phyloP scores from a whole-genome alignment of 2,113 vertebrate genomes.

The Rallus limicola region DNA sequence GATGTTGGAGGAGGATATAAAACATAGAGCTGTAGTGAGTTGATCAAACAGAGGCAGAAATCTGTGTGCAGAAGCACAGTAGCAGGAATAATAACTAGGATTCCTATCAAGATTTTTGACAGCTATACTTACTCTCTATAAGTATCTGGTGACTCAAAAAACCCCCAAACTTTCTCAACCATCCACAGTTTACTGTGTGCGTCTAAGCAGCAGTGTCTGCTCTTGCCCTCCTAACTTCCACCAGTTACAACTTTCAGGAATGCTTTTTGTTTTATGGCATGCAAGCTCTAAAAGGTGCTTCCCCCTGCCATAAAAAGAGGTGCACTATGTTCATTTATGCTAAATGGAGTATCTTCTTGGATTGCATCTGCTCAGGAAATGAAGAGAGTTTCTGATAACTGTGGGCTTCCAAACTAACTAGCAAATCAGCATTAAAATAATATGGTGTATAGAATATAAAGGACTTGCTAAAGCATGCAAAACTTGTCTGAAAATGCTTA shows the following conservation, averaged over 20 bases:
- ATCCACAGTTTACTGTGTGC: not conserved
- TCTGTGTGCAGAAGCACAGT: not conserved
- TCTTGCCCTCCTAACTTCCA: not conserved
- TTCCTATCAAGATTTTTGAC: not conserved
- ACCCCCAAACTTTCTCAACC: not conserved
- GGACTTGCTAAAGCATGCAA: not conserved
- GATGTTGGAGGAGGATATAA: not conserved
- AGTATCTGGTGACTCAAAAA: not conserved
- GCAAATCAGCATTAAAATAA: not conserved
- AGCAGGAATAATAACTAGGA: not conserved
- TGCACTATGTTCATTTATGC: not conserved
- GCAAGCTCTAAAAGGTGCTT: not conserved
- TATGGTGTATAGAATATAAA: not conserved
- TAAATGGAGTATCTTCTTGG: not conserved
- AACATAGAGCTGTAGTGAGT: not conserved
- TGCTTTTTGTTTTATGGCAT: not conserved
- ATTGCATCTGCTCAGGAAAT: not conserved
- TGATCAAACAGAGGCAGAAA: not conserved
- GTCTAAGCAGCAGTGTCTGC: not conserved
- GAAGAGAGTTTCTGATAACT: not conserved
- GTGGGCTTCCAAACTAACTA: not conserved
- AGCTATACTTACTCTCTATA: not conserved
- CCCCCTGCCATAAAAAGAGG: fast-evolving
- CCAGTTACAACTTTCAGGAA: not conserved
- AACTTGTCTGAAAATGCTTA: not conserved